Evolutionary conservation across 2,888 invertebrate genomes (phyloP), one percentile per base, ranked within the genome.

Genomic region (Willowsia nigromaculata): DNA sequence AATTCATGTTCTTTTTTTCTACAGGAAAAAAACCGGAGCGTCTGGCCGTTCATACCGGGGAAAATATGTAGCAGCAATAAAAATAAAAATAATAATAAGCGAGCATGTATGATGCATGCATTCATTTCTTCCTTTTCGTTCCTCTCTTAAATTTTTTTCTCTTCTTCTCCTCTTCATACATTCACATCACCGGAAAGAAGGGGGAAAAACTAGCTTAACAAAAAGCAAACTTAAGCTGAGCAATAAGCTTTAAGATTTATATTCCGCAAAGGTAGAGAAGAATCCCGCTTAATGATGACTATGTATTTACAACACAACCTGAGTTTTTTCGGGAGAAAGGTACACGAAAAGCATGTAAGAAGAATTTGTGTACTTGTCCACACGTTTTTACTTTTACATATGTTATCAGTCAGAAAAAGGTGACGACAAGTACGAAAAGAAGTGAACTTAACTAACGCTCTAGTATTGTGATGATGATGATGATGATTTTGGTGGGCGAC

Each of bases 1-100:
- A 90, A 90, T 85, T 83, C 85, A 43, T 80, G 89, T 81, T 80
- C 71, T 89, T 89, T 85, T 85, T 85, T 71, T 59, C 65, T 27
- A 59, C 50, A 25, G 43, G 59, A 85, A 43, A 74, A 65, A 33
- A n/a, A n/a, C n/a, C n/a, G 65, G 3, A 83, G n/a, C 59, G 40
- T 25, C 83, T 84, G 53, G 27, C 30, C 76, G n/a, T 1, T 18
- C 50, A 50, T 30, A n/a, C 27, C n/a, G n/a, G n/a, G n/a, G n/a
- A 7, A 50, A 50, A 76, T 33, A 33, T 65, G 27, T 68, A 11
- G 18, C 15, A 33, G 18, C 40, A 37, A n/a, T 37, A 18, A 1
- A 9, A 43, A 40, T 74, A 74, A 43, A 47, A 76, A 50, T 50
- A 50, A 76, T 76, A 76, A 53, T 27, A 76, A 50, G 47, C 50